These are phyloP conservation scores for Manis pentadactyla DNA, from an alignment of 2,797 vertebrate genomes.

Conservation along the genomic window DNA sequence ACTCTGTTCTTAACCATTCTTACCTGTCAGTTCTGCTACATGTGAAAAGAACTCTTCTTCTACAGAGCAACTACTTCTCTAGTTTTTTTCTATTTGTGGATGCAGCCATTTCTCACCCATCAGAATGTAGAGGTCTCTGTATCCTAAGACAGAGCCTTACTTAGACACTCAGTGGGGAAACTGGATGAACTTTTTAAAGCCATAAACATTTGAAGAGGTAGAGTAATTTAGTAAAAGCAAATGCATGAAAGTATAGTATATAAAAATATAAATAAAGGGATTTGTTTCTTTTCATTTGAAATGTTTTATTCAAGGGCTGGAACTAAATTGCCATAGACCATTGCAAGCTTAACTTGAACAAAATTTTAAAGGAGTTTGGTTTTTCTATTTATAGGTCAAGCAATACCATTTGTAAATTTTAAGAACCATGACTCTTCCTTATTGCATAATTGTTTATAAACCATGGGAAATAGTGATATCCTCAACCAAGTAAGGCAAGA, in stretches of 20 bases:
- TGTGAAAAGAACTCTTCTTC: background rate
- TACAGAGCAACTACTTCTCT: no score
- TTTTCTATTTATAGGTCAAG: slow-evolving; percentile 52
- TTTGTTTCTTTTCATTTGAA: slow-evolving; percentile 24
- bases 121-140: background rate
- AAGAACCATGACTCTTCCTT: background rate
- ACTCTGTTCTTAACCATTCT: background rate
- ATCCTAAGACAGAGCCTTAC: background rate
- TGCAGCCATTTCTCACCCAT: background rate
- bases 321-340: slow-evolving; percentile 28
- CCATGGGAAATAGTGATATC: slow-evolving; percentile 53
- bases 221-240: slow-evolving; percentile 53
- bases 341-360: slow-evolving; percentile 31
- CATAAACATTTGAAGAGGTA: slow-evolving; percentile 8
- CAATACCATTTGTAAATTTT: slow-evolving; percentile 24
- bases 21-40: background rate
- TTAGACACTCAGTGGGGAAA: background rate
- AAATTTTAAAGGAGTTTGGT: background rate
- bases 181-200: background rate
- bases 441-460: slow-evolving; percentile 42
- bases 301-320: slow-evolving; percentile 14
- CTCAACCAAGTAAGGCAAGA: background rate
- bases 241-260: background rate
- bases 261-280: background rate
- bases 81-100: background rate